Conservation (phyloP, 1,140 invertebrate genomes). For the Drosophila nigrodunni region DNA sequence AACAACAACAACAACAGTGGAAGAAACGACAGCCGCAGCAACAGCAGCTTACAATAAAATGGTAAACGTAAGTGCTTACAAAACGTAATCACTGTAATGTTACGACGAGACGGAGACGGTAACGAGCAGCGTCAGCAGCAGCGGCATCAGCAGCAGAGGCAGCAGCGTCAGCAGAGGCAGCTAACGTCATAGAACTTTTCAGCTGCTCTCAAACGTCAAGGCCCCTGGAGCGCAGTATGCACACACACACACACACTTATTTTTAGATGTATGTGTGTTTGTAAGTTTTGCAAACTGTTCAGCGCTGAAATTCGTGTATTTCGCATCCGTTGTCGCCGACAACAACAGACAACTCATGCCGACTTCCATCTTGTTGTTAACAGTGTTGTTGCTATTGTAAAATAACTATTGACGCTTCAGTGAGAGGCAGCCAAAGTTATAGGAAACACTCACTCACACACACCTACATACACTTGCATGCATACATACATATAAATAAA, state of each 20-base stretch:
- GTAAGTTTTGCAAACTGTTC: constrained; percentile 52
- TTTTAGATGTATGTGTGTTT: constrained; percentile 9
- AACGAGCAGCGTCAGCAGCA: constrained; percentile 22
- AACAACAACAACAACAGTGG: constrained; percentile 16
- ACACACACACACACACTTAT: constrained; percentile 2
- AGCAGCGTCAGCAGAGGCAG: constrained; percentile 6
- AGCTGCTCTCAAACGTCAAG: constrained; percentile 63
- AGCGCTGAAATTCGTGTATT: constrained; percentile 69
- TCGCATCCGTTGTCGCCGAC: constrained; percentile 57
- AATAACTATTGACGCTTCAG: constrained; percentile 78
- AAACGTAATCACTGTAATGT: constrained; percentile 80
- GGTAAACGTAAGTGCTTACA: constrained; percentile 73
- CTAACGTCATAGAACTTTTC: constrained; percentile 65
- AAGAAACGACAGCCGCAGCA: neutral
- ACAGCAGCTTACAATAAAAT: constrained; percentile 64
- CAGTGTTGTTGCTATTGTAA: constrained; percentile 44
- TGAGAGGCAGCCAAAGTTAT: constrained; percentile 64
- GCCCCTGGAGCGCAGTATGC: constrained; percentile 57
- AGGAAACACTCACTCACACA: constrained; percentile 17
- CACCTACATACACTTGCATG: constrained; percentile 1
- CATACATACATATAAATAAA: constrained; percentile 59
- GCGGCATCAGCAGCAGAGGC: constrained; percentile 1
- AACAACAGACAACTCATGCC: constrained; percentile 39
- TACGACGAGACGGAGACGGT: constrained; percentile 49
- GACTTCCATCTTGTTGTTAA: constrained; percentile 27